Base-by-base conservation (phyloP, 2,888 invertebrate genomes). In the Drosophila prolongata region DNA sequence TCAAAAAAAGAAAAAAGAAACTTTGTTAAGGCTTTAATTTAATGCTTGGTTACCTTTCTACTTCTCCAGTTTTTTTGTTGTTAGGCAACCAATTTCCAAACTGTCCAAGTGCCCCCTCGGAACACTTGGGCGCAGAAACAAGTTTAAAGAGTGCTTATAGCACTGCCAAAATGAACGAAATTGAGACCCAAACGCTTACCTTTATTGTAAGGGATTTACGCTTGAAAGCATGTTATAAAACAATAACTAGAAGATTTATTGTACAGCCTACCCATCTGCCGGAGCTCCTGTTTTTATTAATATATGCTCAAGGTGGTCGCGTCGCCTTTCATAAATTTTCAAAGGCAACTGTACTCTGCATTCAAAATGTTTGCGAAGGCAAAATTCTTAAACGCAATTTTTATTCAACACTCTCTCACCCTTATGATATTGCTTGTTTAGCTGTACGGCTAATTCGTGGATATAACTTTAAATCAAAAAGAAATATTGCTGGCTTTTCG, bases 31-130 rank as follows among this genome's bases (percentile, higher is more conserved):
- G 52, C 49, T 52, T 82, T 74, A 86, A 85, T 86, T 85, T 88
- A 77, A 80, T 80, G 88, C 88, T 78, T 88, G 75, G 88, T 79
- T 85, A 88, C 88, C 88, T 85, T 79, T 68, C 72, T 50, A 72
- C 70, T 47, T 81, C 56, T 30, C 24, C 30, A 14, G 37, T 54
- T 38, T 34, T 34, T 54, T 35, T 40, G 61, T 44, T 46, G 65
- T 42, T 55, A 24, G 64, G 64, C 57, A 74, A 78, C 61, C 75
- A 75, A 78, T 72, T 72, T 75, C 49, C 62, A 74, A 83, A 88
- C 77, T 75, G 67, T 82, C 80, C 58, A 65, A 87, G 79, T 79
- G 81, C 71, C 68, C 46, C 59, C 59, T 55, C 54, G 52, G 42
- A 69, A 55, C 74, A 71, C 81, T 83, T 58, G 54, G 40, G 35